A percentile compares a stretch with the other conserved stretches of the same genome.
Evolutionary conservation across 2,797 vertebrate genomes (phyloP).

Genomic region (Sebastes taczanowskii): DNA sequence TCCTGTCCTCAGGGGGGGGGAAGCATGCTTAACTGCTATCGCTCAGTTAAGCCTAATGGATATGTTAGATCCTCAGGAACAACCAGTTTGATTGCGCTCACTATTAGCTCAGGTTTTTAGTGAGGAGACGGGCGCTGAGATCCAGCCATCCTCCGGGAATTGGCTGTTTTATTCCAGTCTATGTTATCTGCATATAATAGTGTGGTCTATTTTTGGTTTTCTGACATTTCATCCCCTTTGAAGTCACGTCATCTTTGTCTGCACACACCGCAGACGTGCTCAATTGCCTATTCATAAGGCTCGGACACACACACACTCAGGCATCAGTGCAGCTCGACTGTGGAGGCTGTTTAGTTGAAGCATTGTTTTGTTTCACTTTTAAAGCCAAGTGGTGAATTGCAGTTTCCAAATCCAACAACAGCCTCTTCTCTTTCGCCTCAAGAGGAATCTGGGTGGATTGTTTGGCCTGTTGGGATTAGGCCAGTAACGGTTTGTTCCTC

Average conservation of each 20-base stretch:
- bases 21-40: background rate
- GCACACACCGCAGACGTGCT: slow-evolving; percentile 16
- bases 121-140: background rate
- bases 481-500: slow-evolving; percentile 1
- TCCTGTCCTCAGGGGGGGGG: background rate
- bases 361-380: slow-evolving; percentile 8
- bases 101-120: background rate
- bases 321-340: background rate
- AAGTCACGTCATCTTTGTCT: slow-evolving; percentile 18
- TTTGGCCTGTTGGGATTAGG: background rate
- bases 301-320: background rate
- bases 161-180: slow-evolving; percentile 11
- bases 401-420: background rate
- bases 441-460: slow-evolving; percentile 1
- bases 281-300: slow-evolving; percentile 29
- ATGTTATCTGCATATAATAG: background rate
- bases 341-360: background rate
- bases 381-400: background rate
- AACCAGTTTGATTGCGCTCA: background rate
- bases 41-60: slow-evolving; percentile 18
- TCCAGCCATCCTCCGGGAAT: background rate
- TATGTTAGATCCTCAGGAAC: slow-evolving; percentile 11
- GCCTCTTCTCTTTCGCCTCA: background rate
- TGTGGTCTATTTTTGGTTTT: slow-evolving; percentile 16
- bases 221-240: slow-evolving; percentile 38